A percentile compares a stretch with the other conserved stretches of the same genome.
These are phyloP conservation scores for Epicampocera succincta DNA, from an alignment of 2,888 invertebrate genomes.

Conservation along the genomic window DNA sequence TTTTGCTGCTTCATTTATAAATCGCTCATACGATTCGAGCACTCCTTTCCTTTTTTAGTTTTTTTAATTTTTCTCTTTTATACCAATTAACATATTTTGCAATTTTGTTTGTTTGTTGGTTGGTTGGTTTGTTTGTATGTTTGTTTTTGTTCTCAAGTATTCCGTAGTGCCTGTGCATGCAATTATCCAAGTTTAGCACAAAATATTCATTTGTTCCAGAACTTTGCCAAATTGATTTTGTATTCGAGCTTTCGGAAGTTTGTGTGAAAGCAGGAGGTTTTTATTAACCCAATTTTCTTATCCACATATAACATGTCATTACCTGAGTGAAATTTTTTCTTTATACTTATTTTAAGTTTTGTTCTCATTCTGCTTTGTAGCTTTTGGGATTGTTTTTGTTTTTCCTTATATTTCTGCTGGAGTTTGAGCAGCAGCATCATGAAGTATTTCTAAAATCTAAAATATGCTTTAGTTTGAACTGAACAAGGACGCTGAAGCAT, in stretches of 20 bases:
- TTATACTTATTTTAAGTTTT: conserved; percentile 41
- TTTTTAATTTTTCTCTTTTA: conserved; percentile 14
- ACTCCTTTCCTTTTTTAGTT: neutral
- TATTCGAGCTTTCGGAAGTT: conserved; percentile 1
- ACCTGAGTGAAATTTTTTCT: conserved; percentile 59
- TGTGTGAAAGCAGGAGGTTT: neutral
- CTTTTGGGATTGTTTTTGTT: conserved; percentile 41
- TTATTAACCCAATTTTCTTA: conserved; percentile 62
- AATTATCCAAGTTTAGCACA: conserved; percentile 35
- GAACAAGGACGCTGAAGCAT: conserved; percentile 48
- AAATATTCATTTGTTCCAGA: conserved; percentile 46
- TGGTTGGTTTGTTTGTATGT: too few species aligned
- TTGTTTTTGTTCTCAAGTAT: neutral
- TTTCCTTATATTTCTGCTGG: conserved; percentile 27
- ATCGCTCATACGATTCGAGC: conserved; percentile 8
- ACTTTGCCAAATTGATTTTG: conserved; percentile 55
- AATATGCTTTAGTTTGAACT: conserved; percentile 59
- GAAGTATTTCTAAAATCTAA: conserved; percentile 56
- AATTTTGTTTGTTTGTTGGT: too few species aligned
- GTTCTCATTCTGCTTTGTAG: conserved; percentile 25
- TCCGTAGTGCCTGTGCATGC: conserved; percentile 30
- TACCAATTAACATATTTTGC: conserved; percentile 27
- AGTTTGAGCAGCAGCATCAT: conserved; percentile 26
- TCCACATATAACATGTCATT: conserved; percentile 68
- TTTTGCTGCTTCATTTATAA: conserved; percentile 12